Base-by-base conservation (phyloP, 2,888 invertebrate species). In the Baronia brevicornis region DNA sequence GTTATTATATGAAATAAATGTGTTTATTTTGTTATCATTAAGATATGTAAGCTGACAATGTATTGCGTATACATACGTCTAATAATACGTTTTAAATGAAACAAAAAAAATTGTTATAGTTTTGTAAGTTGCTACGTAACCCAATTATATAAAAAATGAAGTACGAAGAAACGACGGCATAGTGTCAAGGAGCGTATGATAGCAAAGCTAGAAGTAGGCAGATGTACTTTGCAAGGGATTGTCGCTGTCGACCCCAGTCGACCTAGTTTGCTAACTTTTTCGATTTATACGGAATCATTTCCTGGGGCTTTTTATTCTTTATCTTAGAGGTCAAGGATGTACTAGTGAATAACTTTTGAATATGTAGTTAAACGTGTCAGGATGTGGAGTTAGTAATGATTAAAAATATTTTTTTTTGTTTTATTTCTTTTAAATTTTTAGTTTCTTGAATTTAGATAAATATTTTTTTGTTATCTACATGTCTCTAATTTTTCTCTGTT, bases 221-320 rank as follows among this genome's bases (percentile, higher is more conserved):
- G 57, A 63, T 62, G 53, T 62, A 59, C 63, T 52, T 51, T 38
- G 54, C 54, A 56, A 57, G 51, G 59, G 60, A 59, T 55, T 60
- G 58, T 54, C 48, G 44, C 52, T 50, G 60, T 63, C 59, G 60
- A 58, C 66, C 57, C 47, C 20, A n/a, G 29, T 38, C 58, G 69
- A 65, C 66, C 67, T 46, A 68, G 38, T 68, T 70, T 48, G 46
- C 41, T 43, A 47, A 48, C 48, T 49, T 38, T 51, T 53, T 45
- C 44, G 44, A 57, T 53, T 55, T 57, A 54, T 50, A 52, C 42
- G 42, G 46, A 54, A 46, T 48, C 38, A 49, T 48, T 50, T 46
- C 40, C 38, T 28, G 24, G 41, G 35, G 21, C 21, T 30, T 18
- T 18, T 32, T 37, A 30, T 35, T 35, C 22, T 13, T 17, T 26